A percentile compares a stretch with the other conserved stretches of the same genome.
Evolutionary conservation across 2,113 vertebrate genomes (phyloP).

Genomic region (Asarcornis scutulata): DNA sequence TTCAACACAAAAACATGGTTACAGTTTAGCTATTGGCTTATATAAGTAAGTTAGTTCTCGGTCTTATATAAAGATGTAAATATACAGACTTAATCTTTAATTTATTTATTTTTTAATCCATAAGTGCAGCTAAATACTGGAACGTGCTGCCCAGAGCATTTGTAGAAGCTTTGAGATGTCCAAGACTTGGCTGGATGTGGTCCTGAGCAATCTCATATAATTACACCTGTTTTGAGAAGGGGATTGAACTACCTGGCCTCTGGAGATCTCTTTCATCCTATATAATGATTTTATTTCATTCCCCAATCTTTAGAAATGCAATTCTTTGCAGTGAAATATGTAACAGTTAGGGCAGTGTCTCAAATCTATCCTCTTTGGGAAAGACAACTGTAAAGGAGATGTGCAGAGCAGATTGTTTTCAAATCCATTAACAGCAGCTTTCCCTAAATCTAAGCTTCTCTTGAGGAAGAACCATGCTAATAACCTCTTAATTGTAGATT

Average conservation of each 20-base stretch:
- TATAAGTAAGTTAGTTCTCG: background rate
- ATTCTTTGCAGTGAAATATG: fast-evolving
- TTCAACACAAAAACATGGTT: background rate
- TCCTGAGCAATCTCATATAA: background rate
- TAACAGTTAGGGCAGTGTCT: background rate
- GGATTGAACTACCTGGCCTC: background rate
- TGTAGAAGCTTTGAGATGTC: background rate
- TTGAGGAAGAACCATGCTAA: background rate
- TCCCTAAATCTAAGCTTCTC: background rate
- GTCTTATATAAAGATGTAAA: background rate
- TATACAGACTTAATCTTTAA: fast-evolving
- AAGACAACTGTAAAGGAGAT: background rate
- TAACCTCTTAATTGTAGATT: background rate
- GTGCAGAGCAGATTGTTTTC: background rate
- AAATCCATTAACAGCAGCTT: background rate
- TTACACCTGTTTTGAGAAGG: background rate
- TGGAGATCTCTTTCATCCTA: background rate
- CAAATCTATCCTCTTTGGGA: background rate
- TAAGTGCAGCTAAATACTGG: background rate
- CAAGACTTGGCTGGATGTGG: background rate
- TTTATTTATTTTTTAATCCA: too few relatives aligned
- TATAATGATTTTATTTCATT: background rate
- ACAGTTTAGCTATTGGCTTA: background rate
- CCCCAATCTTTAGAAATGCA: background rate
- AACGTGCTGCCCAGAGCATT: background rate